Base-by-base conservation (phyloP, 2,888 invertebrate genomes). In the Julus scandinavius region DNA sequence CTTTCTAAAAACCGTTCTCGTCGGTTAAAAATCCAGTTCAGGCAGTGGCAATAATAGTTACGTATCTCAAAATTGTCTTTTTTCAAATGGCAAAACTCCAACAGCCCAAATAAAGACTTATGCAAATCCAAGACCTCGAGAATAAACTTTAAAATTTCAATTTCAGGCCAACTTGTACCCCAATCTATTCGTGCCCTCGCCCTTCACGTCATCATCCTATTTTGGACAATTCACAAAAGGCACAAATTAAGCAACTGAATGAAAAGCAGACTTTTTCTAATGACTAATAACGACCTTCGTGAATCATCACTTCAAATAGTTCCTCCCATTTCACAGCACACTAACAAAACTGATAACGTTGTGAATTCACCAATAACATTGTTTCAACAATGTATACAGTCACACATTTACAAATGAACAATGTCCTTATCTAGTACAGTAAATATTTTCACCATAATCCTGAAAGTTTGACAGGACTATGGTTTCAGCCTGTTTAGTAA, bases 241-340 rank as follows among this genome's bases (percentile, higher is more conserved):
- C 6, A 15, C n/a, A 63, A 63, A 63, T 63, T 63, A 63, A 63
- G 63, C 63, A 20, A 20, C 5, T 9, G n/a, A 63, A 63, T 63
- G 63, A 63, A 63, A n/a, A 63, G 17, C 63, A 63, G 63, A 63
- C 63, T n/a, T 13, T 63, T 54, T 54, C 63, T 63, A 63, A 63
- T 63, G 63, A 63, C 63, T 63, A 63, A 63, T 4, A 63, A 4
- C n/a, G 13, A 13, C 6, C 3, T n/a, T 13, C 13, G 20, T 63
- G 63, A 63, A 20, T 63, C 63, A 63, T 20, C 4, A n/a, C n/a
- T 63, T 63, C 3, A 20, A 63, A 20, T 7, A 63, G 63, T 63
- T 63, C 63, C 63, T 63, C 63, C 63, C 63, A 15, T 63, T 63
- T 63, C 63, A n/a, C 63, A 63, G 20, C 63, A 20, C 63, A 63